Evolutionary conservation across 1,140 invertebrate genomes (phyloP).

Genomic region (Lepidurus couesii): DNA sequence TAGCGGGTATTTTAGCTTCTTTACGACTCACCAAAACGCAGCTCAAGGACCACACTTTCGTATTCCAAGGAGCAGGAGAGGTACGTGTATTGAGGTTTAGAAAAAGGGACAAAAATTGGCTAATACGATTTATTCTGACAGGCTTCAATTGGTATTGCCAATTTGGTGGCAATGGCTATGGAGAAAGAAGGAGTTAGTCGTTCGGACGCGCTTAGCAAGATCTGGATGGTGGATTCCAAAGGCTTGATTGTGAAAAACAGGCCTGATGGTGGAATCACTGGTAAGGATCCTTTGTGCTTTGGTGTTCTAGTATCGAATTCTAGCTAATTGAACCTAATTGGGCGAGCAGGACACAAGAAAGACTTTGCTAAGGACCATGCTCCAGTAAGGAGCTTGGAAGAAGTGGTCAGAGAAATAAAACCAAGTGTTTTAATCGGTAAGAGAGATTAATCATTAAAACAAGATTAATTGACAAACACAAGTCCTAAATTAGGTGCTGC

Average conservation of each 20-base stretch:
- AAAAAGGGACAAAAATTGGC: neutral
- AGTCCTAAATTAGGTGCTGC: constrained; percentile 62
- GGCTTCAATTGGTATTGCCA: constrained; percentile 81
- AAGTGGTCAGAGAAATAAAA: constrained; percentile 73
- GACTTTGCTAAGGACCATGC: constrained; percentile 76
- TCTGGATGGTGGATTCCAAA: constrained; percentile 82
- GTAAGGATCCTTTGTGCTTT: constrained; percentile 34
- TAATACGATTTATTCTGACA: constrained; percentile 40
- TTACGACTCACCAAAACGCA: constrained; percentile 69
- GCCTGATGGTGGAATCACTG: constrained; percentile 60
- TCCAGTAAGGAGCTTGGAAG: constrained; percentile 66
- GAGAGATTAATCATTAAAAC: constrained; percentile 30
- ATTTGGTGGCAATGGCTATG: constrained; percentile 82
- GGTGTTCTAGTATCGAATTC: neutral
- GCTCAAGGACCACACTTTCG: constrained; percentile 72
- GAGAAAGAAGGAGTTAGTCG: constrained; percentile 65
- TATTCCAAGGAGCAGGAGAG: constrained; percentile 90
- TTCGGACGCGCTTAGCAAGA: constrained; percentile 62
- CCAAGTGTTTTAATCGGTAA: constrained; percentile 79
- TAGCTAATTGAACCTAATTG: neutral
- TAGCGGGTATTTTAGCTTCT: constrained; percentile 80
- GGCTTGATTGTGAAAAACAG: constrained; percentile 73
- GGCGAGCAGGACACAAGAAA: constrained; percentile 60
- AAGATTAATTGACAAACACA: neutral
- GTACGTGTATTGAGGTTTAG: constrained; percentile 44